Evolutionary conservation across 2,888 invertebrate genomes (phyloP), one percentile per base, ranked within the genome.

Genomic region (Drosophila eohydei): DNA sequence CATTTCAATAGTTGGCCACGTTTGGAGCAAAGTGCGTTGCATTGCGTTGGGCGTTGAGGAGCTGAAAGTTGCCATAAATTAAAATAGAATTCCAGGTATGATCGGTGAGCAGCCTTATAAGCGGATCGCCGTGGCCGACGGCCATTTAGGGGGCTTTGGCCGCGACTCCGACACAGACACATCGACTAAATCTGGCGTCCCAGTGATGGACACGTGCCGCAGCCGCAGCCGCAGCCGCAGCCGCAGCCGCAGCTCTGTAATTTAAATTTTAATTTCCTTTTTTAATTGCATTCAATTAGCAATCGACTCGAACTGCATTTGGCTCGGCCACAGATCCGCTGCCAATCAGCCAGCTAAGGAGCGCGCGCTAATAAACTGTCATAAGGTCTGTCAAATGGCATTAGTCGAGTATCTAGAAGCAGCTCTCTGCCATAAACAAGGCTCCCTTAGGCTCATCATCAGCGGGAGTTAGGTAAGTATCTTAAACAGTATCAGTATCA

Each of bases 251-350:
- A 70, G 71, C 50, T 67, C 71, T 83, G 68, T 69, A 77, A 86
- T 85, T 83, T 83, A 80, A 78, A 83, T 85, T 74, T 83, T 63
- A 74, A 80, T 74, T 88, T 73, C 81, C 83, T 86, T 85, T 81
- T 88, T 85, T 88, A 85, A 86, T 88, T 88, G 78, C 86, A 77
- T 80, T 77, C 87, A 83, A 86, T 86, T 88, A 88, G 83, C 70
- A 74, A 57, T 16, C 36, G 30, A 56, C 32, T 32, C 50, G 54
- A 36, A 61, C 74, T 77, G 63, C 62, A 61, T 71, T 71, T 66
- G 78, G 71, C 50, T 36, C 28, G 40, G 51, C 44, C 41, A 36
- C 43, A 30, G 48, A 40, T 55, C 52, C 46, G 11, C 51, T 72
- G 83, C 58, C 85, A 84, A 87, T 74, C 68, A 77, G 48, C 48